Base-by-base conservation (phyloP, 2,797 vertebrate genomes). In the Pelochelys cantorii region DNA sequence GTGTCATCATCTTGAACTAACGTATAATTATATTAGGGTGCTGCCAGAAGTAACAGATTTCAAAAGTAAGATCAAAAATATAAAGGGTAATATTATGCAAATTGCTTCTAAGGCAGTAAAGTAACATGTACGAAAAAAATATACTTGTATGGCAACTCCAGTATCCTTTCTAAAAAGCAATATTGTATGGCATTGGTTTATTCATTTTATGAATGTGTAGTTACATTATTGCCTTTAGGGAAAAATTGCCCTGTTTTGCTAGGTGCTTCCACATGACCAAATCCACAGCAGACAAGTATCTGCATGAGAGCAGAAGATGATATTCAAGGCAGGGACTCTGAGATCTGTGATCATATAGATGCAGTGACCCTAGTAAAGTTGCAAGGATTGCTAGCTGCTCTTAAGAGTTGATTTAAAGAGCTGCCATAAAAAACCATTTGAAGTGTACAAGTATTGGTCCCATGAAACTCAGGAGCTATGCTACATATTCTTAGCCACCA, bases 161-260 rank as follows among this genome's bases (percentile, higher is more conserved):
- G 12, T 3, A 3, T 60, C 1, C 37, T 79, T 86, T 78, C 14
- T 48, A 71, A 31, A 80, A 88, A 31, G 57, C 2, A 81, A 1
- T 11, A 77, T 34, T 42, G 3, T 10, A 77, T 78, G 79, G 2
- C 1, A 68, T 20, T 79, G 23, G 8, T 2, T 1, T 31, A 11
- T 79, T 88, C 79, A 52, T 14, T 84, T 31, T 55, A 3, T 89
- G 55, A 1, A 15, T 87, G 4, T 1, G 62, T 48, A 71, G 81
- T 53, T 84, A 17, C 12, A 7, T 13, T 78, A 1, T 48, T 48
- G 7, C 42, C 11, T 13, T 56, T 82, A 52, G 1, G 8, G 27
- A 52, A 84, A 18, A 25, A 7, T 37, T 3, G 1, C 68, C 56
- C 27, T 53, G 1, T 34, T 85, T 3, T 1, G 0, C 6, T 14